phyloP scores from a whole-genome alignment of 2,888 invertebrate genomes.

The Drosophila pullipes region DNA sequence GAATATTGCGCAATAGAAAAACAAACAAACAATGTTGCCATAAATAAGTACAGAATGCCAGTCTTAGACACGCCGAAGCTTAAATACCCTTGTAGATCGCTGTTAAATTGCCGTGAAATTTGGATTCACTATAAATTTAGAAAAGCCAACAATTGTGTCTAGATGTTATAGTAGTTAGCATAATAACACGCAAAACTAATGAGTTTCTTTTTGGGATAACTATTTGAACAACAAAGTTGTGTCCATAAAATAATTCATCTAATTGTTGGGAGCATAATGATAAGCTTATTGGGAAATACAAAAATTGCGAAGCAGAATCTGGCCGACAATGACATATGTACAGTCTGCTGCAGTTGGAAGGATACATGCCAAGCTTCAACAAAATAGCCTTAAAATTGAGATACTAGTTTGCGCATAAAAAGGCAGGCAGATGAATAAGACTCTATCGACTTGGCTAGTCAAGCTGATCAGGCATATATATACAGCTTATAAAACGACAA shows the following conservation, averaged over 20 bases:
- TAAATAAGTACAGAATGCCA: neutral
- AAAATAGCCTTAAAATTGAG: neutral
- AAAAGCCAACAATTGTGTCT: neutral
- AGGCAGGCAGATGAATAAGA: neutral
- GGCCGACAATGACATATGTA: too few relatives aligned
- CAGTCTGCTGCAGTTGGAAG: neutral
- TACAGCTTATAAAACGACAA: neutral
- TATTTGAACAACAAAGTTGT: neutral
- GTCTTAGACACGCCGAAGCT: neutral
- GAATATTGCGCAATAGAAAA: slow-evolving; percentile 52
- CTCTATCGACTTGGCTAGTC: neutral
- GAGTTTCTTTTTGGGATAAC: neutral
- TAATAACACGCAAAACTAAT: neutral
- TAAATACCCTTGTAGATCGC: neutral
- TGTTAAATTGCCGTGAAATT: slow-evolving; percentile 1
- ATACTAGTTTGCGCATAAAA: neutral
- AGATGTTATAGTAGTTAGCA: neutral
- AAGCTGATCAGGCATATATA: neutral
- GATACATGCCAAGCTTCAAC: neutral
- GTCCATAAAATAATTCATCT: neutral
- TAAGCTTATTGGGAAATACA: neutral
- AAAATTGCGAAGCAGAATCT: neutral
- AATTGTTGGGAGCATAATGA: neutral
- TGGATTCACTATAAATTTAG: neutral
- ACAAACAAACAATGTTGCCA: slow-evolving; percentile 38